Evolutionary conservation across 2,113 vertebrate species (phyloP).

Genomic region (Lasiurus cinereus): DNA sequence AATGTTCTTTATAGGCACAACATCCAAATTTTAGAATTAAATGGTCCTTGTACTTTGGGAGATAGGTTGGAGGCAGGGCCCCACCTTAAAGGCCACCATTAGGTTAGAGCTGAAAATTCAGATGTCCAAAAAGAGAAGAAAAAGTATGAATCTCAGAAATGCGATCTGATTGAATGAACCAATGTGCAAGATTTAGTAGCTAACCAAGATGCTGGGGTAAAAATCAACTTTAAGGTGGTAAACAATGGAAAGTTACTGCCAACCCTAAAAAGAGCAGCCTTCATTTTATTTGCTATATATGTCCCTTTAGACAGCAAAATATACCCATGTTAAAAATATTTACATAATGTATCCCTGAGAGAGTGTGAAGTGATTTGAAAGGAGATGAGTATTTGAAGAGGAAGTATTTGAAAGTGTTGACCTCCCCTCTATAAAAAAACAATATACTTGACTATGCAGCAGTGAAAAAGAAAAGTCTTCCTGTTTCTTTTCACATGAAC

Average conservation of each 20-base stretch:
- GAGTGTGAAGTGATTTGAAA: background rate
- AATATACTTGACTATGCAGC: background rate
- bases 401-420: background rate
- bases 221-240: background rate
- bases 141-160: background rate
- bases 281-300: background rate
- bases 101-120: background rate
- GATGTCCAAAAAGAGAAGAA: background rate
- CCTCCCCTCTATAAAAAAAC: no score
- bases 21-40: background rate
- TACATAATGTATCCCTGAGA: background rate
- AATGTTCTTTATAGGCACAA: background rate
- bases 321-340: background rate
- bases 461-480: background rate
- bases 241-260: background rate
- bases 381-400: background rate
- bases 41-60: background rate
- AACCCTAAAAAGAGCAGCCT: background rate
- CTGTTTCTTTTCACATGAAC: background rate
- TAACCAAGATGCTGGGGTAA: no score
- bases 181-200: no score
- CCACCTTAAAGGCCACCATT: background rate
- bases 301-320: background rate
- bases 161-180: background rate
- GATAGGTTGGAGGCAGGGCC: accelerated